Conservation (phyloP, 2,888 invertebrate genomes). For the Eubasilissa splendida region DNA sequence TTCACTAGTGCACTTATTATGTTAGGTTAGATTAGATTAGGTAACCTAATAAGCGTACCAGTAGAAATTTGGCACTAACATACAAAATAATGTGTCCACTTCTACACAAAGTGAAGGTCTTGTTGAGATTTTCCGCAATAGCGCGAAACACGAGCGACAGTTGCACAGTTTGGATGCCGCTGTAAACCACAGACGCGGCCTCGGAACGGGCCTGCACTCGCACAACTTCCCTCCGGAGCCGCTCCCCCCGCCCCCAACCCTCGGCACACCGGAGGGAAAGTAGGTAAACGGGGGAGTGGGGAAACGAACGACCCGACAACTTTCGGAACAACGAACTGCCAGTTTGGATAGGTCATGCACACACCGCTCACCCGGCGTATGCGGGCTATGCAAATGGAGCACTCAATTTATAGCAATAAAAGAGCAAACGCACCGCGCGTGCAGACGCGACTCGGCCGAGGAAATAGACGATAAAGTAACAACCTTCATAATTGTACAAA, state of each 20-base stretch:
- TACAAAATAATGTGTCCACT: too few species aligned
- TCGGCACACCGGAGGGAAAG: slow-evolving; percentile 33
- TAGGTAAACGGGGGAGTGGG: slow-evolving; percentile 49
- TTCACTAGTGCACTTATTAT: too few species aligned
- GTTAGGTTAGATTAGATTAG: too few species aligned
- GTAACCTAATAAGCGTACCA: too few species aligned
- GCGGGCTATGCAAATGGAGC: slow-evolving; percentile 47
- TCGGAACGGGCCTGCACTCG: neutral
- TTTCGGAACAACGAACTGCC: slow-evolving; percentile 37
- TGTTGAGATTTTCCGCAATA: too few species aligned
- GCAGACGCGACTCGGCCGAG: neutral
- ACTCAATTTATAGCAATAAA: too few species aligned
- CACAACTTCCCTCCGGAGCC: neutral
- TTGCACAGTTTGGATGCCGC: too few species aligned
- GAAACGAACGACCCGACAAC: slow-evolving; percentile 47
- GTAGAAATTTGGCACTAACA: too few species aligned
- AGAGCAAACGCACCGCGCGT: neutral
- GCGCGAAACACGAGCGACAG: too few species aligned
- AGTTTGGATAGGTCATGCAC: slow-evolving; percentile 56
- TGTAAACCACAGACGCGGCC: neutral
- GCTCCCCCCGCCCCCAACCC: neutral
- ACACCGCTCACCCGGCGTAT: neutral
- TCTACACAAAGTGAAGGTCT: too few species aligned
- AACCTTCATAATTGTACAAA: too few species aligned
- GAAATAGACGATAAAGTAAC: too few species aligned